Conservation (phyloP, 2,888 invertebrate genomes). For the Sabellastarte sp. region DNA sequence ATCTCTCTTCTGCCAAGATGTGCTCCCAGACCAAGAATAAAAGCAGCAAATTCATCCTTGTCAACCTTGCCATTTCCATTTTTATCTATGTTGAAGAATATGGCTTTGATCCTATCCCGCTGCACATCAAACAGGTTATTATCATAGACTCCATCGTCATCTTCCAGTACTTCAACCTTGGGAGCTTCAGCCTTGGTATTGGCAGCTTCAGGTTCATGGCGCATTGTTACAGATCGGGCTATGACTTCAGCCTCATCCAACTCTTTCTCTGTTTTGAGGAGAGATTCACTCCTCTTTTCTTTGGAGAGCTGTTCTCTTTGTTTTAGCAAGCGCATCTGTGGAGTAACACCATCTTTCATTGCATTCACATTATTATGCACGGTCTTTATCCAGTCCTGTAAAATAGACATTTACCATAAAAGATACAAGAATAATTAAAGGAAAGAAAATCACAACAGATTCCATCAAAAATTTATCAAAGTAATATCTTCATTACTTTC, state of each 20-base stretch:
- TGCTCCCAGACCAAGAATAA: slow-evolving; percentile 22
- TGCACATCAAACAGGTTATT: slow-evolving; percentile 8
- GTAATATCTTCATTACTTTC: too few relatives aligned
- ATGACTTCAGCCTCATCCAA: neutral
- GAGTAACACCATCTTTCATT: slow-evolving; percentile 9
- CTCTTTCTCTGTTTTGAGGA: neutral
- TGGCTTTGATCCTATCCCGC: slow-evolving; percentile 22
- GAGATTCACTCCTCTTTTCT: too few relatives aligned
- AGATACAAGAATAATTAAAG: too few relatives aligned
- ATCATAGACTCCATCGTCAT: slow-evolving; percentile 2
- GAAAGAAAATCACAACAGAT: too few relatives aligned
- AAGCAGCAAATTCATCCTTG: slow-evolving; percentile 21
- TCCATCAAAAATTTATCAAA: too few relatives aligned
- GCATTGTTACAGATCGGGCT: too few relatives aligned
- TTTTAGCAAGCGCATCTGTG: neutral
- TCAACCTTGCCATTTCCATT: slow-evolving; percentile 29
- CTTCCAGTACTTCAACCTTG: neutral
- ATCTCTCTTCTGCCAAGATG: slow-evolving; percentile 19
- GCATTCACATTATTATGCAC: slow-evolving; percentile 13
- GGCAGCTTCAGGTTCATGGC: too few relatives aligned
- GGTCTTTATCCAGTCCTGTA: slow-evolving; percentile 11
- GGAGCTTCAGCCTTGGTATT: neutral
- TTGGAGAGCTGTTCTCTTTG: neutral
- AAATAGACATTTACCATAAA: neutral
- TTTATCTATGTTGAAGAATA: slow-evolving; percentile 26